Evolutionary conservation across 2,888 invertebrate genomes (phyloP).

Genomic region (Polymixis flavicincta): DNA sequence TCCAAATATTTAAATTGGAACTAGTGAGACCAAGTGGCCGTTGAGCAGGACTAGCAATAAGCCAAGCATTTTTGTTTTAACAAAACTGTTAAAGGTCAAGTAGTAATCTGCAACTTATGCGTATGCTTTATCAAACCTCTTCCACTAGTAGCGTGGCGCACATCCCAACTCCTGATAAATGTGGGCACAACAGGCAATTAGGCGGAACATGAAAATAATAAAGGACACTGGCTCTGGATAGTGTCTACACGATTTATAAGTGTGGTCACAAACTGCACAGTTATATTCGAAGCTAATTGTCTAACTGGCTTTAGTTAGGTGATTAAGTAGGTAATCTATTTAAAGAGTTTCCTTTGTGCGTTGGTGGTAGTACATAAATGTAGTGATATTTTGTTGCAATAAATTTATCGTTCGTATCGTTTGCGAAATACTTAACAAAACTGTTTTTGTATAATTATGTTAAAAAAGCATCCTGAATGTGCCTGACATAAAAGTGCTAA

Average conservation of each 20-base stretch:
- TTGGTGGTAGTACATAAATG: slow-evolving; percentile 1
- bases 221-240: slow-evolving; percentile 76
- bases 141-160: background rate
- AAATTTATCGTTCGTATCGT: background rate
- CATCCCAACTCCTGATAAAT: slow-evolving; percentile 73
- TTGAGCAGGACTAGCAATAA: no score
- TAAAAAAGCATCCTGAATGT: background rate
- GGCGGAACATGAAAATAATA: slow-evolving; percentile 79
- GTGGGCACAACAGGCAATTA: slow-evolving; percentile 77
- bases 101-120: background rate
- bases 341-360: slow-evolving; percentile 18
- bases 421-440: background rate
- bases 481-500: background rate
- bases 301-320: slow-evolving; percentile 22
- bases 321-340: slow-evolving; percentile 27
- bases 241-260: slow-evolving; percentile 67
- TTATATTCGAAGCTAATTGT: slow-evolving; percentile 46
- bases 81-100: background rate
- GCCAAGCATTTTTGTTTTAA: no score
- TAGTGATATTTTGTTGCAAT: slow-evolving; percentile 1
- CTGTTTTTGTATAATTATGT: no score
- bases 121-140: background rate
- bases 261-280: slow-evolving; percentile 41
- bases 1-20: no score
- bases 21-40: no score